These are phyloP conservation scores for Venustoraphidia nigricollis DNA, from an alignment of 2,888 invertebrate species.

Conservation along the genomic window DNA sequence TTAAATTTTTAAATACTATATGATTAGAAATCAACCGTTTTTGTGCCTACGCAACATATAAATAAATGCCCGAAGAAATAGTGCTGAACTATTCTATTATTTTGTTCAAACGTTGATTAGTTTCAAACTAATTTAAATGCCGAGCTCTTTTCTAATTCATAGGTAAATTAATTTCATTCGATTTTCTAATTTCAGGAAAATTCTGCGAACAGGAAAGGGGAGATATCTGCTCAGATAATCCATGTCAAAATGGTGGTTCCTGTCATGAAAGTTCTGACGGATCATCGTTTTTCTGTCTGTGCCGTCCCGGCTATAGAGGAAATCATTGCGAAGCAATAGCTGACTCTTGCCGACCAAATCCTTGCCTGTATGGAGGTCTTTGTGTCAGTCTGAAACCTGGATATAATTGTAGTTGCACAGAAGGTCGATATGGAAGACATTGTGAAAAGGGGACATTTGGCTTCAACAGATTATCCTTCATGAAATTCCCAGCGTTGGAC, in stretches of 20 bases:
- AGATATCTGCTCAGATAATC: conserved; percentile 70
- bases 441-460: conserved; percentile 85
- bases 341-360: conserved; percentile 83
- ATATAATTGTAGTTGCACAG: conserved; percentile 71
- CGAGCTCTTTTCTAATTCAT: no score
- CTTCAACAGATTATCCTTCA: conserved; percentile 76
- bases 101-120: no score
- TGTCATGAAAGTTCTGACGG: conserved; percentile 79
- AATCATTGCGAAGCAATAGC: conserved; percentile 78
- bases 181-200: conserved; percentile 29
- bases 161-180: no score
- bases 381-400: conserved; percentile 82
- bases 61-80: no score
- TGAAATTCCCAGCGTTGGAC: conserved; percentile 75
- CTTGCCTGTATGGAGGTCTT: conserved; percentile 79
- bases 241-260: conserved; percentile 83
- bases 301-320: conserved; percentile 81
- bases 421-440: conserved; percentile 77
- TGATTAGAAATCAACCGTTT: no score
- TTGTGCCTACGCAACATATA: no score
- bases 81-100: no score
- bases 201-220: conserved; percentile 72
- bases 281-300: conserved; percentile 80
- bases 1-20: no score
- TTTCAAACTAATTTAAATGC: no score